A percentile compares a stretch with the other conserved stretches of the same genome.
Conservation (phyloP, 1,140 invertebrate genomes). For the Pemphigus obesinymphae region DNA sequence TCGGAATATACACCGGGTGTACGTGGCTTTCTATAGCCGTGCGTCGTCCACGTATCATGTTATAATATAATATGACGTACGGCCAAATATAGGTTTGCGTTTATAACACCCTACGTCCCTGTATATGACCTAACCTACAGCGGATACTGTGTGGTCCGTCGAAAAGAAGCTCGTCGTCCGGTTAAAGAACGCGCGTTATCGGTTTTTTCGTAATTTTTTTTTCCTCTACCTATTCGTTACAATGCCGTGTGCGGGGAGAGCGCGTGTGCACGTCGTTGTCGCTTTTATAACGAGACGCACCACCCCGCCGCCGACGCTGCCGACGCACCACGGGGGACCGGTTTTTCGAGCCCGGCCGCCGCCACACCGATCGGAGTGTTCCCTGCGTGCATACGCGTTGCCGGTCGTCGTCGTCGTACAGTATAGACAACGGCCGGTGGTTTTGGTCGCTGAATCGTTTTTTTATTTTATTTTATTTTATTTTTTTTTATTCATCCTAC, state of each 20-base stretch:
- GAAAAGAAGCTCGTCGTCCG: not conserved
- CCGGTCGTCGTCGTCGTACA: not conserved
- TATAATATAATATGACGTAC: not conserved
- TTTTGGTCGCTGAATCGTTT: not conserved
- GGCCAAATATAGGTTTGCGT: not conserved
- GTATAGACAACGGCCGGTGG: not conserved
- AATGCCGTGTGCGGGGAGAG: not conserved
- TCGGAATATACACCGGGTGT: too few relatives aligned
- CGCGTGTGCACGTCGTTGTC: not conserved
- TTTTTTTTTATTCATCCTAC: not conserved
- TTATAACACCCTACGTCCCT: too few relatives aligned
- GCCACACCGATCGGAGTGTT: conserved; percentile 17
- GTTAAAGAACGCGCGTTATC: not conserved
- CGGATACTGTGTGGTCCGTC: too few relatives aligned
- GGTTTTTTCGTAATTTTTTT: not conserved
- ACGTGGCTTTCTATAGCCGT: too few relatives aligned
- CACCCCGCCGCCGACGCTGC: not conserved
- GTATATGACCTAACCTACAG: too few relatives aligned
- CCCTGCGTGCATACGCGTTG: not conserved
- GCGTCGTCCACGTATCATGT: not conserved
- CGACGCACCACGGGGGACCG: not conserved
- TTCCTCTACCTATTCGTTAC: not conserved
- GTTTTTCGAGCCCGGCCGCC: not conserved
- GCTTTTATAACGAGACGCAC: conserved; percentile 19
- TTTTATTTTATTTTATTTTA: too few relatives aligned